Conservation (phyloP, 1,140 invertebrate species). For the Diachasmimorpha longicaudata region DNA sequence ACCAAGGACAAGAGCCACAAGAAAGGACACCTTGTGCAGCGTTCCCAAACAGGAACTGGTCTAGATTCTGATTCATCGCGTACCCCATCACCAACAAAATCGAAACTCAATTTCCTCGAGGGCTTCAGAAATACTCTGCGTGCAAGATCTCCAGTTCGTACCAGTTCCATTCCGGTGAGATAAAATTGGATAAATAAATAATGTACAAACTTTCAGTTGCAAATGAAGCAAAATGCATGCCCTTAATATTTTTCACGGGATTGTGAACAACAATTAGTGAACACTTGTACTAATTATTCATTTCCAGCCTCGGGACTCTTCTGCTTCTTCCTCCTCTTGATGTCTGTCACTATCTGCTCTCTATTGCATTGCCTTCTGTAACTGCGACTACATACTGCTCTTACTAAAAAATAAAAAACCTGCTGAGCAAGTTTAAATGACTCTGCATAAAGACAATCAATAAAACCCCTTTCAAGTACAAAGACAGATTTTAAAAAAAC, state of each 20-base stretch:
- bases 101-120: slow-evolving; percentile 69
- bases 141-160: slow-evolving; percentile 57
- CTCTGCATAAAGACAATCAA: slow-evolving; percentile 16
- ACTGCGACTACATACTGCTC: slow-evolving; percentile 50
- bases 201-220: background rate
- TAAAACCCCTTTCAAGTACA: slow-evolving; percentile 19
- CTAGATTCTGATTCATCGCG: slow-evolving; percentile 51
- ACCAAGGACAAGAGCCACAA: slow-evolving; percentile 48
- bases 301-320: slow-evolving; percentile 57
- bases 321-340: slow-evolving; percentile 58
- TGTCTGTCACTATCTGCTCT: slow-evolving; percentile 57
- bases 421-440: slow-evolving; percentile 25
- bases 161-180: slow-evolving; percentile 56
- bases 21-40: slow-evolving; percentile 57
- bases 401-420: slow-evolving; percentile 43
- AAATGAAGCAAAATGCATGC: background rate
- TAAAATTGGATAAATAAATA: background rate
- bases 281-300: slow-evolving; percentile 20
- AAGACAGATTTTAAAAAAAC: background rate
- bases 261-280: background rate
- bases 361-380: slow-evolving; percentile 56
- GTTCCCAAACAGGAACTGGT: slow-evolving; percentile 51
- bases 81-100: slow-evolving; percentile 66
- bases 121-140: slow-evolving; percentile 68
- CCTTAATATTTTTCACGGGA: background rate